A percentile compares a stretch with the other conserved stretches of the same genome.
phyloP scores from a whole-genome alignment of 2,888 invertebrate genomes.

The Trissonchulus latispiculum region DNA sequence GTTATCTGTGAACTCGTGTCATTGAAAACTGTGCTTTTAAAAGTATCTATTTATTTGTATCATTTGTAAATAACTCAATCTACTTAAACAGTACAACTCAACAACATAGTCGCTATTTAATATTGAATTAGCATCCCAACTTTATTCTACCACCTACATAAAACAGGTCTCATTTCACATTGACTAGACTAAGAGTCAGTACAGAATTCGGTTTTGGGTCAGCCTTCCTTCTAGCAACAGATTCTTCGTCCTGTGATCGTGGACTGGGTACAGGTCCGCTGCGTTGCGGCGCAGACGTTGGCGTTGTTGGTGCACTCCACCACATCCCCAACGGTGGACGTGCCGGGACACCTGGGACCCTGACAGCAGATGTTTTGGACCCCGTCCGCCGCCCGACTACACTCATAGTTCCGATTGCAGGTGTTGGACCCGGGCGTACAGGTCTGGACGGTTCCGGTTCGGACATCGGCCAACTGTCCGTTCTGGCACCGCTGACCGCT shows the following conservation, averaged over 20 bases:
- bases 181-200: too few species aligned
- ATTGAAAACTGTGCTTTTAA: too few species aligned
- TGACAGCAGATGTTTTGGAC: neutral
- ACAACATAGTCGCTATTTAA: too few species aligned
- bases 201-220: too few species aligned
- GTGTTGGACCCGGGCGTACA: neutral
- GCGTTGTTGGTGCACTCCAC: neutral
- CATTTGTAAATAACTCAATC: too few species aligned
- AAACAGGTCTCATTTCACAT: too few species aligned
- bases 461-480: neutral
- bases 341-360: neutral
- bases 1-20: too few species aligned
- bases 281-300: neutral
- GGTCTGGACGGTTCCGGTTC: neutral
- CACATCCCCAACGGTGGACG: neutral
- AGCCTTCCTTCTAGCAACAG: neutral
- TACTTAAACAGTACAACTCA: too few species aligned
- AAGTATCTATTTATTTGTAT: too few species aligned
- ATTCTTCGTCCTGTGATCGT: neutral
- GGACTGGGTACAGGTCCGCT: neutral
- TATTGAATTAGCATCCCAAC: too few species aligned
- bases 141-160: too few species aligned
- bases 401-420: neutral
- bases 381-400: neutral
- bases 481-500: neutral